Evolutionary conservation across 1,140 invertebrate genomes (phyloP).

Genomic region (Bombus pyrosoma): DNA sequence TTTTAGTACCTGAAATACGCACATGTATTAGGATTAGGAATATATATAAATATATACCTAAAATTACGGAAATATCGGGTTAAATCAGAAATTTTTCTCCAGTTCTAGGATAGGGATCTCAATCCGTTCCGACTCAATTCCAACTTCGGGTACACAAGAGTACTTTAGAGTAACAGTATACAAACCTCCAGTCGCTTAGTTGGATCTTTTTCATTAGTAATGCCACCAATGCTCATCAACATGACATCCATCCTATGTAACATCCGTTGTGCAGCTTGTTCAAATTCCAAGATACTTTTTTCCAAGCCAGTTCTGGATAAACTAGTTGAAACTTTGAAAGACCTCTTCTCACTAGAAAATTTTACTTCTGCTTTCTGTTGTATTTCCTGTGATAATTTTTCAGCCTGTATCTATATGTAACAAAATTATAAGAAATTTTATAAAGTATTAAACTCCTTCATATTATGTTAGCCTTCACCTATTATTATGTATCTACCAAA

Average conservation of each 20-base stretch:
- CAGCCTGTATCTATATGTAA: conserved; percentile 57
- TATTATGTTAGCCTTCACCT: conserved; percentile 30
- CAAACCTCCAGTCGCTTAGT: conserved; percentile 85
- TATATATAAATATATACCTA: conserved; percentile 77
- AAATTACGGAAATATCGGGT: conserved; percentile 21
- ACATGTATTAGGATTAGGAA: conserved; percentile 3
- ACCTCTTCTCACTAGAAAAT: conserved; percentile 32
- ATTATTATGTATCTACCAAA: conserved; percentile 25
- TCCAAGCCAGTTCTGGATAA: conserved; percentile 79
- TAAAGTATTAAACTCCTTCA: neutral
- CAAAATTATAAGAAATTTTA: conserved; percentile 10
- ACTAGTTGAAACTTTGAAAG: conserved; percentile 33
- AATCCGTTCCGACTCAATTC: neutral
- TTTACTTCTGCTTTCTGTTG: conserved; percentile 50
- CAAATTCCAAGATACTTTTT: conserved; percentile 83
- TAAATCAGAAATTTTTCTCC: neutral
- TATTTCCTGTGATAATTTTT: conserved; percentile 45
- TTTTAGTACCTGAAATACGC: conserved; percentile 84
- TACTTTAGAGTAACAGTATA: neutral
- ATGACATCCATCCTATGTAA: conserved; percentile 87
- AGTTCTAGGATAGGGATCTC: too few relatives aligned
- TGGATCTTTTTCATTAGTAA: conserved; percentile 87
- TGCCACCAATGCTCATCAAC: conserved; percentile 86
- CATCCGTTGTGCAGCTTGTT: conserved; percentile 85
- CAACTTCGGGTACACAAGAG: neutral